Evolutionary conservation across 2,113 vertebrate species (phyloP).

Genomic region (Prinia subflava): DNA sequence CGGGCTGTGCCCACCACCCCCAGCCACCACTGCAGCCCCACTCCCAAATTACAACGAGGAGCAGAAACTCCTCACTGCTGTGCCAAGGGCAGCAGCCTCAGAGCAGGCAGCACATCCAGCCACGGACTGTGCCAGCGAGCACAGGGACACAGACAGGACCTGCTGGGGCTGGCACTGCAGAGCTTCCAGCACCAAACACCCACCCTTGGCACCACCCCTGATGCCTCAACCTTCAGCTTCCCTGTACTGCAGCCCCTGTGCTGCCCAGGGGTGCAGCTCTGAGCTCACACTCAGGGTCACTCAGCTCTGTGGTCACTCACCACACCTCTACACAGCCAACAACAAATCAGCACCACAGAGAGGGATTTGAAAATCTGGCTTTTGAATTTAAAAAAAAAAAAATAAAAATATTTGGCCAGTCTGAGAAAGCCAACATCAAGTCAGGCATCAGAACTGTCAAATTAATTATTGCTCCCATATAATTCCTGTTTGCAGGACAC

Average conservation of each 20-base stretch:
- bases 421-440: neutral
- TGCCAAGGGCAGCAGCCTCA: neutral
- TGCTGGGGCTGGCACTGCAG: neutral
- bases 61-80: neutral
- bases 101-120: neutral
- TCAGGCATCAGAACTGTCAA: neutral
- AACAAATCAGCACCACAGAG: neutral
- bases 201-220: neutral
- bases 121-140: fast-evolving
- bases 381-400: neutral
- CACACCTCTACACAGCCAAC: neutral
- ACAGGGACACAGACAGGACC: fast-evolving
- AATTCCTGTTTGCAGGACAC: neutral
- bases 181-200: neutral
- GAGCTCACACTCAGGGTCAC: too few species aligned
- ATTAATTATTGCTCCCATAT: neutral
- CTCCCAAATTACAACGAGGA: neutral
- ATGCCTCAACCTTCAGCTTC: too few species aligned
- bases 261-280: too few species aligned
- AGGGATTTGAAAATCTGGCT: neutral
- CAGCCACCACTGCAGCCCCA: neutral
- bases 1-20: neutral
- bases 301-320: too few species aligned
- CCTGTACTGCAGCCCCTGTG: too few species aligned
- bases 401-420: neutral